A percentile compares a stretch with the other conserved stretches of the same genome.
phyloP scores from a whole-genome alignment of 1,140 invertebrate genomes.

The Harpegnathos saltator region DNA sequence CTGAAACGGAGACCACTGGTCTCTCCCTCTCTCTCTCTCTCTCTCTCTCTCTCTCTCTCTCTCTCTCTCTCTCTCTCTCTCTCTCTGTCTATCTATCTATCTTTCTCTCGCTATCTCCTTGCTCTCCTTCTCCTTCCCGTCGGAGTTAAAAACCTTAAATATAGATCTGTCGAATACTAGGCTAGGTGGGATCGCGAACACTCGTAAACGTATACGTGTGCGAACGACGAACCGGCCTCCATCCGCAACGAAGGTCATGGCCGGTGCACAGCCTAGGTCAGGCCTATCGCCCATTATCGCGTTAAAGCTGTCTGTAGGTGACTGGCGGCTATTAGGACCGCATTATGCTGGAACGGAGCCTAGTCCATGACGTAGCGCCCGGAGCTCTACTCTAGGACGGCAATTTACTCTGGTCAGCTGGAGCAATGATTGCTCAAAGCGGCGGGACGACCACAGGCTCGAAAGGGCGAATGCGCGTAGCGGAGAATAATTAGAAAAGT shows the following conservation, averaged over 20 bases:
- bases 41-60: not conserved
- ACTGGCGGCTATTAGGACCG: slow-evolving; percentile 73
- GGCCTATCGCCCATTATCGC: slow-evolving; percentile 83
- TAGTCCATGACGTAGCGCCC: slow-evolving; percentile 51
- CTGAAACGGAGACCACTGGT: slow-evolving; percentile 7
- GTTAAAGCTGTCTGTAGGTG: slow-evolving; percentile 76
- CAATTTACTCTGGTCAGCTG: slow-evolving; percentile 59
- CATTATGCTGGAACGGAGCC: slow-evolving; percentile 59
- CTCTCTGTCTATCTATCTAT: not conserved
- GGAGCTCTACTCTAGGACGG: slow-evolving; percentile 43
- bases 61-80: not conserved
- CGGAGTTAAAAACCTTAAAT: slow-evolving; percentile 33
- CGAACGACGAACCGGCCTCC: slow-evolving; percentile 75
- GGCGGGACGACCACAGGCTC: slow-evolving; percentile 38
- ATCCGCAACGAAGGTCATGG: slow-evolving; percentile 83
- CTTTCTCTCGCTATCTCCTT: not conserved
- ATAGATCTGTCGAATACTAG: slow-evolving; percentile 22
- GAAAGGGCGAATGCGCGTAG: not conserved
- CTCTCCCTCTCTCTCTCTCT: not conserved
- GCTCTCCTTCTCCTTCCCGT: not conserved
- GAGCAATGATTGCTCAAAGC: slow-evolving; percentile 50
- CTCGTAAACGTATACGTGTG: slow-evolving; percentile 51
- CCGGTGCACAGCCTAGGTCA: slow-evolving; percentile 83
- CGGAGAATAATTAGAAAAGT: not conserved
- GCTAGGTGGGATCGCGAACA: slow-evolving; percentile 37